These are phyloP conservation scores for Paramormyrops kingsleyae DNA, from an alignment of 2,113 vertebrate species.

Conservation along the genomic window DNA sequence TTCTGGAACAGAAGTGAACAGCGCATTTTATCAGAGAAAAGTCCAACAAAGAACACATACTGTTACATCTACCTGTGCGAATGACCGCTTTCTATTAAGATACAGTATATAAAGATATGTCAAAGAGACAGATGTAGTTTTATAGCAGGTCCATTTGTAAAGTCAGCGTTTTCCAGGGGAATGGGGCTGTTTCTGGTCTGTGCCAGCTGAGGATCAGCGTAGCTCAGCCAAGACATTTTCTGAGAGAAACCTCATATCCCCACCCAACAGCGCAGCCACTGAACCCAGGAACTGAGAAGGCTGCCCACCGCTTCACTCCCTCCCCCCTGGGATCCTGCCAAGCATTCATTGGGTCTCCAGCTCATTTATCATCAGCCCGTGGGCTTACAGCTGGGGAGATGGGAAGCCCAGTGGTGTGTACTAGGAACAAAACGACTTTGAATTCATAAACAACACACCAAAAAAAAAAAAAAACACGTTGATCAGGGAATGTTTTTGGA, in stretches of 20 bases:
- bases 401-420: slow-evolving; percentile 40
- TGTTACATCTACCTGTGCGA: slow-evolving; percentile 4
- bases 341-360: slow-evolving; percentile 35
- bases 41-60: background rate
- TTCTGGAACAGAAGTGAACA: background rate
- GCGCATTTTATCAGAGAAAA: background rate
- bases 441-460: background rate
- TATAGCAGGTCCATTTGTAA: background rate
- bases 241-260: slow-evolving; percentile 39
- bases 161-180: slow-evolving; percentile 16
- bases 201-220: background rate
- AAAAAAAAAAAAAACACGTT: background rate
- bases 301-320: slow-evolving; percentile 42
- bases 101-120: background rate
- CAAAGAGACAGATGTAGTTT: background rate
- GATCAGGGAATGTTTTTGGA: background rate
- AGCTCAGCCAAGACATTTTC: slow-evolving; percentile 2
- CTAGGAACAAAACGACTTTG: slow-evolving; percentile 9
- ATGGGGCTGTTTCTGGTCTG: background rate
- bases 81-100: background rate
- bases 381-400: slow-evolving; percentile 27
- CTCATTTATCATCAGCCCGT: slow-evolving; percentile 9
- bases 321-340: slow-evolving; percentile 45
- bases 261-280: slow-evolving; percentile 38
- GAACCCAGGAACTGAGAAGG: slow-evolving; percentile 52